Evolutionary conservation across 2,888 invertebrate species (phyloP).

Genomic region (Hypercompe scribonia): DNA sequence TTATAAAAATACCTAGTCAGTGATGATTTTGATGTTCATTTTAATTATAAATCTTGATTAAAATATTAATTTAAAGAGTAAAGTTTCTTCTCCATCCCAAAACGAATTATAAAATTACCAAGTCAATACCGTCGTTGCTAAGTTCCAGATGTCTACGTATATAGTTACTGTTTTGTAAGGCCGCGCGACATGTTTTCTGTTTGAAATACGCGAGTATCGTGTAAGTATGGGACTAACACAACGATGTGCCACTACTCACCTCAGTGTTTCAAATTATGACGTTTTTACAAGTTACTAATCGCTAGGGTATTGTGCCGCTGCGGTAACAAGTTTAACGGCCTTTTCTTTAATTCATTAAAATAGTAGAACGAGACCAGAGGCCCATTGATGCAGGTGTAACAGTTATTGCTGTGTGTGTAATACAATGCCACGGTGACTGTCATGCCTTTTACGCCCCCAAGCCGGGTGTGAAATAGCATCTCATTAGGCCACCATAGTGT

Average conservation of each 20-base stretch:
- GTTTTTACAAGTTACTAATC: constrained; percentile 53
- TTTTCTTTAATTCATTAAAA: neutral
- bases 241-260: constrained; percentile 69
- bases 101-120: too few relatives aligned
- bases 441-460: too few relatives aligned
- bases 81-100: too few relatives aligned
- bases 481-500: too few relatives aligned
- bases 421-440: too few relatives aligned
- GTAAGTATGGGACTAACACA: constrained; percentile 54
- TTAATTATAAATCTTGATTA: too few relatives aligned
- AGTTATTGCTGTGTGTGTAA: too few relatives aligned
- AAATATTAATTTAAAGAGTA: too few relatives aligned
- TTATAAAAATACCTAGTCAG: neutral
- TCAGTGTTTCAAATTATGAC: constrained; percentile 64
- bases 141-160: neutral
- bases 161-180: neutral
- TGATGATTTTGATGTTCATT: neutral
- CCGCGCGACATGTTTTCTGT: constrained; percentile 34
- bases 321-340: constrained; percentile 22
- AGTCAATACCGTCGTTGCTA: neutral
- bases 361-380: neutral
- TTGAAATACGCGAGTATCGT: constrained; percentile 45
- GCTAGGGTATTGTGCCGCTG: constrained; percentile 30
- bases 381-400: too few relatives aligned
- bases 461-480: too few relatives aligned